Conservation (phyloP, 2,888 invertebrate species). For the Arctia plantaginis region DNA sequence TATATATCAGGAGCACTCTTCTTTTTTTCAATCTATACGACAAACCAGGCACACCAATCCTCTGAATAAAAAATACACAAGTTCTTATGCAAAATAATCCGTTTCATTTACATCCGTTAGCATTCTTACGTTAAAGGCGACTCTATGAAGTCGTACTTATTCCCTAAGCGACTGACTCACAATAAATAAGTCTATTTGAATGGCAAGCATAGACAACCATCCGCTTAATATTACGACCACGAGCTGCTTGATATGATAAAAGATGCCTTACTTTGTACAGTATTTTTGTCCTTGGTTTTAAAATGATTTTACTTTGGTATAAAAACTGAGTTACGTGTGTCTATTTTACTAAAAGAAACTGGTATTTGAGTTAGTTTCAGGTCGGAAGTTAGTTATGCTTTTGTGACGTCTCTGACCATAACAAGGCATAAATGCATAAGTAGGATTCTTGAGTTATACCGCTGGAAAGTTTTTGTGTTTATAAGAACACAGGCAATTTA, state of each 20-base stretch:
- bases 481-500: too few relatives aligned
- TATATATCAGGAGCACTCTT: too few relatives aligned
- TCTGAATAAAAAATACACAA: not conserved
- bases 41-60: not conserved
- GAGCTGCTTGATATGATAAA: slow-evolving; percentile 38
- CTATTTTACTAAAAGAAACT: not conserved
- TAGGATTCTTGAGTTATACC: too few relatives aligned
- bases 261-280: slow-evolving; percentile 11
- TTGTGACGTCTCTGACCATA: too few relatives aligned
- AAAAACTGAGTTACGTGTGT: not conserved
- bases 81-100: not conserved
- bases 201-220: slow-evolving; percentile 39
- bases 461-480: too few relatives aligned
- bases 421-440: too few relatives aligned
- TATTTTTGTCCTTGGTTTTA: slow-evolving; percentile 1
- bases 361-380: not conserved
- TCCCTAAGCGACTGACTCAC: slow-evolving; percentile 26
- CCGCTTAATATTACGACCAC: slow-evolving; percentile 46
- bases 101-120: not conserved
- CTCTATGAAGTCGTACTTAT: slow-evolving; percentile 24
- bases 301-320: not conserved
- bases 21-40: too few relatives aligned
- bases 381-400: not conserved
- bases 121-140: slow-evolving; percentile 10
- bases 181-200: slow-evolving; percentile 54